Conservation (phyloP, 2,113 vertebrate genomes). For the Odocoileus hemionus region DNA sequence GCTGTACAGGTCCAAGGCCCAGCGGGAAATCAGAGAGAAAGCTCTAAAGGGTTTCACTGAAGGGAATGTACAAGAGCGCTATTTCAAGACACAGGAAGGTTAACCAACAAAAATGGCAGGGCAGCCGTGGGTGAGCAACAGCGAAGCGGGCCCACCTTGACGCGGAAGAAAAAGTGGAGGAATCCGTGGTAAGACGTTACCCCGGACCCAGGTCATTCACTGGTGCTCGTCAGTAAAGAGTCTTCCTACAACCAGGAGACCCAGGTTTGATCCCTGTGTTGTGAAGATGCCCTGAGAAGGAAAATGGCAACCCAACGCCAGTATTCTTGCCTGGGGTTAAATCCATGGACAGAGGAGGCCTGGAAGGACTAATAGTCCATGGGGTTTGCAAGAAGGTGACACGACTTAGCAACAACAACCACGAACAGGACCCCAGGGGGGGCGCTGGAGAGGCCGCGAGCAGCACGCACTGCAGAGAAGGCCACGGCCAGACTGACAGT, state of each 20-base stretch:
- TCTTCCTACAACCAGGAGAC: neutral
- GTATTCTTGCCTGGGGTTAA: neutral
- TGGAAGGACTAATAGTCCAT: neutral
- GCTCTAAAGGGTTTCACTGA: neutral
- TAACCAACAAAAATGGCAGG: neutral
- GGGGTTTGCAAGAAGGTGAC: neutral
- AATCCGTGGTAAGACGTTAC: accelerated
- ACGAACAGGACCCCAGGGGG: neutral
- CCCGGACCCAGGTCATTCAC: neutral
- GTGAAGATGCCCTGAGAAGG: neutral
- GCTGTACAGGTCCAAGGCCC: neutral
- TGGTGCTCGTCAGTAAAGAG: neutral
- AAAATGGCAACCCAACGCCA: neutral
- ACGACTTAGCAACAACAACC: neutral
- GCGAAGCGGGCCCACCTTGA: too few relatives aligned
- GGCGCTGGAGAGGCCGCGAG: too few relatives aligned
- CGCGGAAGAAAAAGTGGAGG: accelerated
- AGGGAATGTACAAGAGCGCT: neutral
- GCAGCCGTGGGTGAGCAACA: accelerated
- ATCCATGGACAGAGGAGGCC: neutral
- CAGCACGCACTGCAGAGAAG: neutral
- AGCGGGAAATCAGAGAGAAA: neutral
- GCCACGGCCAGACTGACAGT: neutral
- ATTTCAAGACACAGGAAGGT: neutral
- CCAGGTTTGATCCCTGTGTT: neutral